Conservation (phyloP, 1,140 invertebrate species). For the Diachasma alloeum region DNA sequence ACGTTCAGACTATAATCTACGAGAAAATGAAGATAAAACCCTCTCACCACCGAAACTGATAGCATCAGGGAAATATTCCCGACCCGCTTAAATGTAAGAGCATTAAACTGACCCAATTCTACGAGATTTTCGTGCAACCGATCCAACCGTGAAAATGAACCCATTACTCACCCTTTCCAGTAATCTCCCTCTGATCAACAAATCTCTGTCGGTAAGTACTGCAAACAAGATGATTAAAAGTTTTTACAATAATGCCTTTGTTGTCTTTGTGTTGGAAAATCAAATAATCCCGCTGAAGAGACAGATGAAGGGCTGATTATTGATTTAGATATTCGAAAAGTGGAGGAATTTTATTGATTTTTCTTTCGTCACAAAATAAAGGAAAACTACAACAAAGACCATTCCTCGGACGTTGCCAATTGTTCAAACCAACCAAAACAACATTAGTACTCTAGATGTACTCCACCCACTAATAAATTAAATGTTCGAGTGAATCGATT, state of each 20-base stretch:
- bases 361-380: too few relatives aligned
- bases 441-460: too few relatives aligned
- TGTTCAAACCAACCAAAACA: too few relatives aligned
- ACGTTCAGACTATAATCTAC: not conserved
- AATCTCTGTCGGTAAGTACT: not conserved
- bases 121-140: constrained; percentile 28
- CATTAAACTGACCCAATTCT: constrained; percentile 37
- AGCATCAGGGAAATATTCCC: constrained; percentile 7
- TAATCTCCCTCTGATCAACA: not conserved
- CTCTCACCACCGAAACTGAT: not conserved
- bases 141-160: constrained; percentile 7
- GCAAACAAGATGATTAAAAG: not conserved
- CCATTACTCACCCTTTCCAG: not conserved
- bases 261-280: too few relatives aligned
- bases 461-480: too few relatives aligned
- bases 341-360: too few relatives aligned
- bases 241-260: not conserved
- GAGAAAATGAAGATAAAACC: constrained; percentile 21
- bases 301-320: too few relatives aligned
- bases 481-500: too few relatives aligned
- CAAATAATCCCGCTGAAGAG: too few relatives aligned
- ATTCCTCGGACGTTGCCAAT: too few relatives aligned
- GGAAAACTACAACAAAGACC: too few relatives aligned
- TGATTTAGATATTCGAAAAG: too few relatives aligned
- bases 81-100: constrained; percentile 30